Conservation (phyloP, 2,888 invertebrate genomes). For the Rhogogaster chlorosoma region DNA sequence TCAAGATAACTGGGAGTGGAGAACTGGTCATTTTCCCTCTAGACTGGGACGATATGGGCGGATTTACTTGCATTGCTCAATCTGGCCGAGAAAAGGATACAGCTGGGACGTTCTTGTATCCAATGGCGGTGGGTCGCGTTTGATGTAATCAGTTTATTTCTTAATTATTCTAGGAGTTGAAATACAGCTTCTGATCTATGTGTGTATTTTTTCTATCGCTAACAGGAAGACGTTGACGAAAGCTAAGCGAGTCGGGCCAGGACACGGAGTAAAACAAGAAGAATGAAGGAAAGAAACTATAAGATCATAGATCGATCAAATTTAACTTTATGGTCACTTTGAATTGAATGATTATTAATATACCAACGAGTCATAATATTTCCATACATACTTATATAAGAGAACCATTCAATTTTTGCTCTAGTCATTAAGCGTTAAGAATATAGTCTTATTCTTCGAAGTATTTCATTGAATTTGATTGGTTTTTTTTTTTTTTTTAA, state of each 20-base stretch:
- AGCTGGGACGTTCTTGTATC: constrained; percentile 87
- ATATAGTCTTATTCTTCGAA: constrained; percentile 38
- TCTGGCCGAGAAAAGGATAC: constrained; percentile 83
- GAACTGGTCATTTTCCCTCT: constrained; percentile 87
- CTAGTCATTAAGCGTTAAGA: constrained; percentile 49
- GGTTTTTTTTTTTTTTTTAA: background rate
- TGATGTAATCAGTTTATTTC: background rate
- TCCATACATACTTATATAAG: constrained; percentile 12
- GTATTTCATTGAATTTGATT: constrained; percentile 27
- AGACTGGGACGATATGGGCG: constrained; percentile 91
- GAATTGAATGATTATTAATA: constrained; percentile 6
- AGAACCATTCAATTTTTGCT: constrained; percentile 37
- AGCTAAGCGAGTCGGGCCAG: constrained; percentile 1
- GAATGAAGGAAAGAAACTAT: background rate
- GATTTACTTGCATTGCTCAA: constrained; percentile 87
- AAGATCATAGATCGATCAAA: constrained; percentile 23
- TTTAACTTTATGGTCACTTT: background rate
- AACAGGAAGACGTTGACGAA: constrained; percentile 14
- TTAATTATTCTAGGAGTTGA: background rate
- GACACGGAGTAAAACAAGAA: background rate
- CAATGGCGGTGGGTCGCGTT: constrained; percentile 78
- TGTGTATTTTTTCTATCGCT: background rate
- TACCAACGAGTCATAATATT: constrained; percentile 31
- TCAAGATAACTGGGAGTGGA: constrained; percentile 85
- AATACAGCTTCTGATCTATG: background rate